Conservation (phyloP, 2,888 invertebrate species). For the Tenthredo scrophulariae region DNA sequence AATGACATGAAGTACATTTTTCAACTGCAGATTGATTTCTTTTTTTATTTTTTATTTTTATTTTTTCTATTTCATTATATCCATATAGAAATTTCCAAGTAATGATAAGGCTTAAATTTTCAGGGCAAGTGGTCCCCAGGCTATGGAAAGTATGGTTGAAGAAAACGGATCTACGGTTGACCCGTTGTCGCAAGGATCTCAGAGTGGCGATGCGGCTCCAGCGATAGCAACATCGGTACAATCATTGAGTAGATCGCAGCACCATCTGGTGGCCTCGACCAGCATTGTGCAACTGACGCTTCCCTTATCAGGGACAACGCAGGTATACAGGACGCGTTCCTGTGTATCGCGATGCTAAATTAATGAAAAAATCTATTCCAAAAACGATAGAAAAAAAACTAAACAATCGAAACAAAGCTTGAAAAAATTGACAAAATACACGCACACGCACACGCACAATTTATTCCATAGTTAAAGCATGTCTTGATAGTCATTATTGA, state of each 20-base stretch:
- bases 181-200: constrained; percentile 81
- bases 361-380: neutral
- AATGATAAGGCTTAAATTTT: constrained; percentile 70
- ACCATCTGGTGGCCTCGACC: constrained; percentile 82
- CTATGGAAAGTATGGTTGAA: constrained; percentile 96
- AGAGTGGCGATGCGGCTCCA: constrained; percentile 78
- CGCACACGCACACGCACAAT: neutral
- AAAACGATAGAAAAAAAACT: too few species aligned
- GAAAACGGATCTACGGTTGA: constrained; percentile 88
- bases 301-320: constrained; percentile 78
- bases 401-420: neutral
- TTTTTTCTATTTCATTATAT: neutral
- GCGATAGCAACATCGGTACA: constrained; percentile 82
- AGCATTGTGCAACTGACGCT: constrained; percentile 94
- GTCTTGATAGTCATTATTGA: too few species aligned
- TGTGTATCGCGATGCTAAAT: constrained; percentile 52
- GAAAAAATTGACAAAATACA: neutral
- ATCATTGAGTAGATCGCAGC: constrained; percentile 77
- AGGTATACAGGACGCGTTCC: constrained; percentile 74
- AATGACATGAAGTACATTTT: neutral
- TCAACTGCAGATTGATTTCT: neutral
- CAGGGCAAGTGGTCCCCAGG: constrained; percentile 84
- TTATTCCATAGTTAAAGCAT: neutral
- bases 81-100: too few species aligned
- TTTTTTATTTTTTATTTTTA: neutral